These are phyloP conservation scores for Lithodes maja DNA, from an alignment of 2,888 invertebrate species.

Conservation along the genomic window DNA sequence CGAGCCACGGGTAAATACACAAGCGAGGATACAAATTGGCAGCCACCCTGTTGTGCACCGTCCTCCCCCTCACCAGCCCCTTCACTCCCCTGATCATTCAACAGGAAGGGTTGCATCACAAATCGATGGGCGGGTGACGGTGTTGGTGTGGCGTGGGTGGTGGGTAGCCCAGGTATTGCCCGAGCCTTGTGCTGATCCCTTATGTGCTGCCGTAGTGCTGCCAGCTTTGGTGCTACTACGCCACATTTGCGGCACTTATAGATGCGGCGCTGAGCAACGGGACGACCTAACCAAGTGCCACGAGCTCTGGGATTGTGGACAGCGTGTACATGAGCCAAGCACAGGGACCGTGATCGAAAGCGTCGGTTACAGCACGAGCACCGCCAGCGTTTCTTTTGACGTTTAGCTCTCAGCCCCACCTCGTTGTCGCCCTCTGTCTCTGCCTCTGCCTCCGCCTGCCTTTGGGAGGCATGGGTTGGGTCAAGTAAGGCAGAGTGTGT, in stretches of 20 bases:
- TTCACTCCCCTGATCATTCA: conserved; percentile 77
- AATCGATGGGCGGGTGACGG: conserved; percentile 76
- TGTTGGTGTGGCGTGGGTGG: conserved; percentile 74
- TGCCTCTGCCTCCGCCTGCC: neutral
- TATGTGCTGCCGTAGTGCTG: conserved; percentile 76
- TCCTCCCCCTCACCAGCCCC: conserved; percentile 39
- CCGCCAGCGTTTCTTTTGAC: conserved; percentile 71
- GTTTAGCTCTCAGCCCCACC: conserved; percentile 63
- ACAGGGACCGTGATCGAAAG: conserved; percentile 73
- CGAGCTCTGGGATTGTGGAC: conserved; percentile 72
- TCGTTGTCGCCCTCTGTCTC: neutral
- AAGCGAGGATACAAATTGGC: conserved; percentile 87
- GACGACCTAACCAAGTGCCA: conserved; percentile 53
- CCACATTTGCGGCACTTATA: conserved; percentile 74
- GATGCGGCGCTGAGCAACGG: conserved; percentile 52
- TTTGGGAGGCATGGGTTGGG: neutral
- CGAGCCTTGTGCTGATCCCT: conserved; percentile 74
- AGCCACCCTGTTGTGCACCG: conserved; percentile 52
- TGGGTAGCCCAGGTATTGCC: conserved; percentile 73
- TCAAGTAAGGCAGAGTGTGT: neutral
- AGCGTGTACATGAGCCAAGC: conserved; percentile 73
- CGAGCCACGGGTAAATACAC: conserved; percentile 95
- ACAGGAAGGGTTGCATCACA: conserved; percentile 94
- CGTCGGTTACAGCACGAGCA: conserved; percentile 73
- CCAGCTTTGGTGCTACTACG: conserved; percentile 73